These are phyloP conservation scores for Poecilia wingei DNA, from an alignment of 2,797 vertebrate species.

Conservation along the genomic window DNA sequence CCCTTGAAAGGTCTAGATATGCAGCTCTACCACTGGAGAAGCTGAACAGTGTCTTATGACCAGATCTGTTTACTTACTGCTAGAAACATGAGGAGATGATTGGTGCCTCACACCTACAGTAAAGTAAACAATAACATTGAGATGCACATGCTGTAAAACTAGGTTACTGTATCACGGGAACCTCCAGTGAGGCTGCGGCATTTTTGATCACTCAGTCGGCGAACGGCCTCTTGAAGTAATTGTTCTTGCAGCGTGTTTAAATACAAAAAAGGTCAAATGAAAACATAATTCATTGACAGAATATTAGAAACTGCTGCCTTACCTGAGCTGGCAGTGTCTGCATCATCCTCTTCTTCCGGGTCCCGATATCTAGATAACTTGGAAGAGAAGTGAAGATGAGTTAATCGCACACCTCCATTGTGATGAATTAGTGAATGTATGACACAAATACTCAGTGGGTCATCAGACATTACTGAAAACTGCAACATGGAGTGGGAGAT, in stretches of 20 bases:
- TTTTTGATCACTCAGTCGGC: background rate
- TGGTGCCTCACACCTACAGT: background rate
- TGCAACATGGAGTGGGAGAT: background rate
- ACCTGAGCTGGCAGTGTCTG: constrained; percentile 85
- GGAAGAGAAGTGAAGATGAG: background rate
- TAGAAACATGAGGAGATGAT: background rate
- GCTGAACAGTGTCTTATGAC: background rate
- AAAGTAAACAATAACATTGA: background rate
- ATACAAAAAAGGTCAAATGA: background rate
- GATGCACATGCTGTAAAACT: background rate
- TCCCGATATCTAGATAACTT: constrained; percentile 93
- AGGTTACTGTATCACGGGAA: background rate
- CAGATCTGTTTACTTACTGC: constrained; percentile 7
- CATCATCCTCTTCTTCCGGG: constrained; percentile 85
- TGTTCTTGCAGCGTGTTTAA: background rate
- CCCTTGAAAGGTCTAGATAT: background rate
- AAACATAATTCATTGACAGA: background rate
- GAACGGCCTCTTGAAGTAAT: background rate
- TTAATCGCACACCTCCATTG: background rate
- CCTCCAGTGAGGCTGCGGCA: background rate
- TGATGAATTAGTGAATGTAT: background rate
- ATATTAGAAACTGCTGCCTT: constrained; percentile 32
- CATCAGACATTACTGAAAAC: background rate
- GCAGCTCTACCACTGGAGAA: background rate
- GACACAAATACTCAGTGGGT: background rate